Evolutionary conservation across 2,797 vertebrate genomes (phyloP).

Genomic region (Loris lydekkerianus): DNA sequence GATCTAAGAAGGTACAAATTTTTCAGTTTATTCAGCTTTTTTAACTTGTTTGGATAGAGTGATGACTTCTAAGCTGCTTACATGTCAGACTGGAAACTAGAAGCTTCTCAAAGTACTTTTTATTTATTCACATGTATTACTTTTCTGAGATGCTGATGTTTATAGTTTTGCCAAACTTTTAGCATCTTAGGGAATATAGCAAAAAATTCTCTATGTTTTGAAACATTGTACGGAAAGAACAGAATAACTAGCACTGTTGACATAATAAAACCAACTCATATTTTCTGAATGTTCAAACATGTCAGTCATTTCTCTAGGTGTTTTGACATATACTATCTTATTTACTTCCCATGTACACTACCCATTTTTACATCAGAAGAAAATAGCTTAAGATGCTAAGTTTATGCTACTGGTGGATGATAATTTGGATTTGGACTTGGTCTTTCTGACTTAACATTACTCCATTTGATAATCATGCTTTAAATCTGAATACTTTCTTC

Average conservation of each 20-base stretch:
- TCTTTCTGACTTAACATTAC: background rate
- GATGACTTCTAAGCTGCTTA: background rate
- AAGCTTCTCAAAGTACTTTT: background rate
- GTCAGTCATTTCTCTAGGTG: background rate
- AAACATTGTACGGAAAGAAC: background rate
- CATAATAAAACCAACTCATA: background rate
- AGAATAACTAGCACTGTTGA: background rate
- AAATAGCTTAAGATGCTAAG: background rate
- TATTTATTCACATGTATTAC: conserved; percentile 24
- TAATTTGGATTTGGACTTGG: background rate
- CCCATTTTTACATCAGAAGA: background rate
- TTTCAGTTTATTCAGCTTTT: conserved; percentile 21
- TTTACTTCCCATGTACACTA: background rate
- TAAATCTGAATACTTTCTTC: conserved; percentile 44
- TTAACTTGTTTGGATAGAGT: background rate
- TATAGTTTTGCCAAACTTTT: conserved; percentile 20
- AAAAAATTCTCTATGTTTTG: conserved; percentile 28
- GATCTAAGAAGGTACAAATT: background rate
- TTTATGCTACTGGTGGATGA: background rate
- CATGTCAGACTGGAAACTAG: background rate
- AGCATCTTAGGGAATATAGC: background rate
- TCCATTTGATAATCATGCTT: background rate
- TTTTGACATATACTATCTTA: conserved; percentile 24
- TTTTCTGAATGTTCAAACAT: conserved; percentile 21
- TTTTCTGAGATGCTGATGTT: background rate